These are phyloP conservation scores for Camponotus floridanus DNA, from an alignment of 1,140 invertebrate genomes.

Conservation along the genomic window DNA sequence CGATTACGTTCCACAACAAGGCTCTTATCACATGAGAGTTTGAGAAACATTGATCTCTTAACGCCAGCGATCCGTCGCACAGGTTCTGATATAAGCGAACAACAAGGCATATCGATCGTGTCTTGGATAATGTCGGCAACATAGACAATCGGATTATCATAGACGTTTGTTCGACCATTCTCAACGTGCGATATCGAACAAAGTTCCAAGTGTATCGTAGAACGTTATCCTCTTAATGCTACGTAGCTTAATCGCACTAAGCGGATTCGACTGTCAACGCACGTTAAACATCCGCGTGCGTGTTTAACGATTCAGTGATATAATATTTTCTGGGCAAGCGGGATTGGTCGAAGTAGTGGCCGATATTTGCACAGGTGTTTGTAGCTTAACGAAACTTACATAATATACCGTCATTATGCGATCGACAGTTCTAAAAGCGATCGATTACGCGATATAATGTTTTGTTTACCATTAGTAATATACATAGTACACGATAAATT, in stretches of 20 bases:
- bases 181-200: constrained; percentile 9
- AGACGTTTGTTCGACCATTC: background rate
- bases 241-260: constrained; percentile 64
- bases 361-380: background rate
- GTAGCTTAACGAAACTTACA: constrained; percentile 22
- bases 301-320: constrained; percentile 44
- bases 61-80: constrained; percentile 18
- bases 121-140: background rate
- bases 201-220: constrained; percentile 34
- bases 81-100: constrained; percentile 28
- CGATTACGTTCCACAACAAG: constrained; percentile 45
- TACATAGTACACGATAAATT: background rate
- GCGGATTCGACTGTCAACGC: constrained; percentile 60
- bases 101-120: constrained; percentile 24
- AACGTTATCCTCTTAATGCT: constrained; percentile 49
- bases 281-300: constrained; percentile 18
- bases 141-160: constrained; percentile 65
- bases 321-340: constrained; percentile 12
- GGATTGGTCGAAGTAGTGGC: background rate
- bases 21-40: constrained; percentile 41
- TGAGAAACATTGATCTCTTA: constrained; percentile 59
- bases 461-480: background rate
- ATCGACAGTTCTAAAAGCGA: too few species aligned
- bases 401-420: background rate
- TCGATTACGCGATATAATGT: constrained; percentile 13